Conservation (phyloP, 1,140 invertebrate genomes). For the Chionoecetes opilio region DNA sequence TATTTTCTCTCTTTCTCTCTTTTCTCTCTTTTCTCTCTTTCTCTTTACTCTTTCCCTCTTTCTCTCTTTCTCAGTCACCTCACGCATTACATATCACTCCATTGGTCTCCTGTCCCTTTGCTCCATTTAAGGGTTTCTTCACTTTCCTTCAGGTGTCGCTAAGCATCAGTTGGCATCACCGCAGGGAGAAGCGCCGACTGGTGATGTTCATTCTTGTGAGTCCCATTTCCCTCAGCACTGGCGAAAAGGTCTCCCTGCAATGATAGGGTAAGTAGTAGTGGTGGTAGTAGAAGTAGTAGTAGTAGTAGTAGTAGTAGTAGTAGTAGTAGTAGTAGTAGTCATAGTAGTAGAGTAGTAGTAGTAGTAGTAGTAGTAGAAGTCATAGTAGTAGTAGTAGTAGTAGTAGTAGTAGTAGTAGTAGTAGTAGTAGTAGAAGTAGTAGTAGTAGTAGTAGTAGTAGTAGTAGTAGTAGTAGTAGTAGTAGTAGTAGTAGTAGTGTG, state of each 20-base stretch:
- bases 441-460: conserved; percentile 30
- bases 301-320: background rate
- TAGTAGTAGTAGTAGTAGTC: background rate
- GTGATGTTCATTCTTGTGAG: conserved; percentile 78
- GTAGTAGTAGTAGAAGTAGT: conserved; percentile 29
- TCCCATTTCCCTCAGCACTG: conserved; percentile 68
- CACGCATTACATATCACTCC: background rate
- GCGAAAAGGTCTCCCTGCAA: conserved; percentile 69
- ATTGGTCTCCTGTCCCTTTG: background rate
- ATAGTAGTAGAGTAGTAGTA: background rate
- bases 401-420: conserved; percentile 28
- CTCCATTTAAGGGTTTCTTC: background rate
- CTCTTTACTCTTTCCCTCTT: background rate
- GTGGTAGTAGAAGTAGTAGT: background rate
- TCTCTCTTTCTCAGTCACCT: background rate
- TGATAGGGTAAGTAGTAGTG: background rate
- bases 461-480: background rate
- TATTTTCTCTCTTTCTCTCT: background rate
- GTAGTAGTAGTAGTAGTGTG: background rate
- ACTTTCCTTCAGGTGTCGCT: no score
- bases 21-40: background rate
- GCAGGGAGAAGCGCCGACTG: conserved; percentile 72
- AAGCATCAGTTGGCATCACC: conserved; percentile 27
- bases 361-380: background rate
- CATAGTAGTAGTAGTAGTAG: background rate